Conservation (phyloP, 2,797 vertebrate genomes). For the Micropoecilia bifurca region DNA sequence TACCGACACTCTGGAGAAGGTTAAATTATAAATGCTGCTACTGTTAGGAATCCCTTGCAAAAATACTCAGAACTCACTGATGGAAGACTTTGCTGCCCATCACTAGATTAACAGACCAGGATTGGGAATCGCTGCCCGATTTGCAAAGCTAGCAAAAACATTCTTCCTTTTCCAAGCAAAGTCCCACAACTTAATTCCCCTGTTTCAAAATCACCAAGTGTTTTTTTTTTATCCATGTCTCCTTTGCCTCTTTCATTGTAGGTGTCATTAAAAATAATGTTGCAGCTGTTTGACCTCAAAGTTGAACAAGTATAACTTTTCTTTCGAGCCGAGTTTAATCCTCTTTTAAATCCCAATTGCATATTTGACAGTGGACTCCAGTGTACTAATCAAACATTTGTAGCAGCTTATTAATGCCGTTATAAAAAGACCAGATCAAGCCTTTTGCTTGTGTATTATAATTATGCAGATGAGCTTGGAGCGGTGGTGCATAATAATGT, state of each 20-base stretch:
- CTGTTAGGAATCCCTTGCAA: too few relatives aligned
- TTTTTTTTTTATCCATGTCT: not conserved
- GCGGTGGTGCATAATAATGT: conserved; percentile 52
- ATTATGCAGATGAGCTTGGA: conserved; percentile 53
- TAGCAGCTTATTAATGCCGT: conserved; percentile 37
- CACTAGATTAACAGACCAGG: not conserved
- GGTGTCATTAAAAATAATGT: conserved; percentile 11
- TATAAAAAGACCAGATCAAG: conserved; percentile 45
- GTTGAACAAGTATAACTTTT: conserved; percentile 25
- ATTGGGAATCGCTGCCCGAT: not conserved
- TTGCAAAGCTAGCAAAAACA: not conserved
- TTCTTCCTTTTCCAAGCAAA: not conserved
- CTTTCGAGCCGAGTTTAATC: conserved; percentile 12
- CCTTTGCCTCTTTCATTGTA: not conserved
- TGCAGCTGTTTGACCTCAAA: conserved; percentile 26
- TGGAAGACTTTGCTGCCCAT: not conserved
- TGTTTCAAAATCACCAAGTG: not conserved
- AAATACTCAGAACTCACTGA: not conserved
- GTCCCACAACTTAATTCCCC: not conserved
- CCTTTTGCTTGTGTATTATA: conserved; percentile 45
- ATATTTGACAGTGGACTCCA: conserved; percentile 27
- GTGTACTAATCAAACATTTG: conserved; percentile 57
- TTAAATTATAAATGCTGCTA: not conserved
- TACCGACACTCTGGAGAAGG: not conserved
- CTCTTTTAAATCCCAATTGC: conserved; percentile 3